Percentiles rank a stretch among this genome's conserved stretches.
Evolutionary conservation across 2,113 vertebrate species (phyloP).

Genomic region (Copsychus sechellarum): DNA sequence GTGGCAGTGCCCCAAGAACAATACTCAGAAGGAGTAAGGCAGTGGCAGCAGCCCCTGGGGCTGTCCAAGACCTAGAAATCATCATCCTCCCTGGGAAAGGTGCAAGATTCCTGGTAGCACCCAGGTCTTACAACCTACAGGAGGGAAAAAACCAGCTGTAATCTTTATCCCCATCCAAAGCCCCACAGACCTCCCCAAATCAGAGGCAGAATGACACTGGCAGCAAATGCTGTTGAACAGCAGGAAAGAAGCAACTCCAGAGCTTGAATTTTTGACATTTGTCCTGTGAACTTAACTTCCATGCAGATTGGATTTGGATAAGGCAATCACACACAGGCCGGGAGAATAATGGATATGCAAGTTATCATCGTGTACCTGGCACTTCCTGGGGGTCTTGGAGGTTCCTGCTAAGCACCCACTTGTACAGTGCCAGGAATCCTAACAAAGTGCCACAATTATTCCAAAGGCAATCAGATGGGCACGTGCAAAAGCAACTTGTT

Average conservation of each 20-base stretch:
- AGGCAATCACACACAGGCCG: neutral
- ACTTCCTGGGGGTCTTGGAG: neutral
- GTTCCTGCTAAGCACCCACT: neutral
- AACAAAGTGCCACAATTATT: neutral
- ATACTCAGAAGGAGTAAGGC: neutral
- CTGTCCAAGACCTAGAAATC: neutral
- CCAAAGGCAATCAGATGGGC: neutral
- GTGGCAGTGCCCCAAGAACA: conserved; percentile 36
- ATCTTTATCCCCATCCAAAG: neutral
- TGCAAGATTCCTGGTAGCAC: neutral
- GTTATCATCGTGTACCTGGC: neutral
- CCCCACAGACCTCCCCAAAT: neutral
- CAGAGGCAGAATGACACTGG: accelerated
- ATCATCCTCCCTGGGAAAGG: neutral
- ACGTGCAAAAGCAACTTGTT: neutral
- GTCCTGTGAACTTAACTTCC: neutral
- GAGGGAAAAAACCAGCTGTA: neutral
- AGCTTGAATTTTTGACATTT: neutral
- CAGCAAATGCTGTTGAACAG: accelerated
- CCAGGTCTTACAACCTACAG: neutral
- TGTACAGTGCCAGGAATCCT: neutral
- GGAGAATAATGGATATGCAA: neutral
- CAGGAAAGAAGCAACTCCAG: neutral
- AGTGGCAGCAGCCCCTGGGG: neutral
- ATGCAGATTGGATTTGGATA: neutral